Percentiles rank a stretch among this genome's conserved stretches.
Evolutionary conservation across 2,797 vertebrate genomes (phyloP).

Genomic region (Staurois parvus): DNA sequence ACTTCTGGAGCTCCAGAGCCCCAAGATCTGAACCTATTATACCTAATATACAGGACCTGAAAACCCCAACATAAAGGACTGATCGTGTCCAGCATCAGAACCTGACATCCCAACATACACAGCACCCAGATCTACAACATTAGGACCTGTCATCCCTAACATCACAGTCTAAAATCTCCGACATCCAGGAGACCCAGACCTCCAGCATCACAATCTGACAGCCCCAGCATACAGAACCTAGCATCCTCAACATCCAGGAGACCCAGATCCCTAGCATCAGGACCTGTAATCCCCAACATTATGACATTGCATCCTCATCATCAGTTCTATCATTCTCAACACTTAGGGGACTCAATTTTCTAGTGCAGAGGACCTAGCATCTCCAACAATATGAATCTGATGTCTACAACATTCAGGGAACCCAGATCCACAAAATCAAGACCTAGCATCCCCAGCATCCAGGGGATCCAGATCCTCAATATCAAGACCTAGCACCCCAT

Average conservation of each 20-base stretch:
- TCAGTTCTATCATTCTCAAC: too few species aligned
- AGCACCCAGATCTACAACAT: not conserved
- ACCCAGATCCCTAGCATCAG: not conserved
- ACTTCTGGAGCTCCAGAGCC: too few species aligned
- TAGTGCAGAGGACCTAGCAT: not conserved
- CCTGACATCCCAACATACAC: not conserved
- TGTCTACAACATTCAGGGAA: too few species aligned
- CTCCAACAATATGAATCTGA: not conserved
- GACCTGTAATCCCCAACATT: not conserved
- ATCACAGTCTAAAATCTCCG: not conserved
- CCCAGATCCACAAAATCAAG: too few species aligned
- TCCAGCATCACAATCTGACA: not conserved
- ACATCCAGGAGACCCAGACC: not conserved
- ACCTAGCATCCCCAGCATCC: not conserved
- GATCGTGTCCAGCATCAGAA: not conserved
- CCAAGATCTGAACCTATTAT: too few species aligned
- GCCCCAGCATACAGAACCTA: not conserved
- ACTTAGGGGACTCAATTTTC: too few species aligned
- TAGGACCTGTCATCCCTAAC: not conserved
- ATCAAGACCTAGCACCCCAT: not conserved
- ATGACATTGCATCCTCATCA: too few species aligned
- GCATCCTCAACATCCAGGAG: not conserved
- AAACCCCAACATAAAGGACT: too few species aligned
- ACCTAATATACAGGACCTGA: not conserved
- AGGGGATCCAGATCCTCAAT: not conserved